Base-by-base conservation (phyloP, 2,797 vertebrate genomes). In the Manis javanica region DNA sequence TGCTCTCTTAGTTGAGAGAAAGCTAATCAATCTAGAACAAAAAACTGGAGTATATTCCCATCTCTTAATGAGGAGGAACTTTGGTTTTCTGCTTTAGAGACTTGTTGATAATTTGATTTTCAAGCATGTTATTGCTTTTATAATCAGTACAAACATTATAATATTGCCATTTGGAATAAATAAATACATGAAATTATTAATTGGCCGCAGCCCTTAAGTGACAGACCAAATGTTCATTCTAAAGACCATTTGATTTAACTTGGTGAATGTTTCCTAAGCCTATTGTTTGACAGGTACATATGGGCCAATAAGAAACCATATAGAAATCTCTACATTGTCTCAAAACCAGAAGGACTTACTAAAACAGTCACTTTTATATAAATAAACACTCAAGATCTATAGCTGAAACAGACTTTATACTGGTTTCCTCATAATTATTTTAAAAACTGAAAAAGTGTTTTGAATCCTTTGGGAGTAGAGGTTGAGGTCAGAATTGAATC, bases 361-460 rank as follows among this genome's bases (percentile, higher is more conserved):
- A 15, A 96, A 77, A 7, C 39, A 61, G 82, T 95, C 23, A 74
- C 18, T 55, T 79, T 34, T 71, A 15, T 29, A 15, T n/a, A 83
- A 71, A 53, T 68, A 91, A 88, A 34, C 61, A 8, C 13, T 21
- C 21, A 89, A 42, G 15, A 8, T 64, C 53, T 95, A 49, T 71
- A 66, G 59, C 23, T 87, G 29, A 91, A 71, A 83, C 3, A 63
- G 21, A 49, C 8, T 13, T 77, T 10, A 34, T 72, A 5, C 2
- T 9, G 2, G 10, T 53, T 63, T 16, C 4, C 10, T 91, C 15
- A 71, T 21, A 75, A 75, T 75, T 49, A 51, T 85, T 95, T 94
- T 42, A n/a, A 55, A 94, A 92, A 24, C 79, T 87, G 87, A 93
- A 64, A 1, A 90, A 77, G 24, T 59, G 3, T 15, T 91, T 93